phyloP scores from a whole-genome alignment of 2,113 vertebrate genomes.

The Mastomys coucha region DNA sequence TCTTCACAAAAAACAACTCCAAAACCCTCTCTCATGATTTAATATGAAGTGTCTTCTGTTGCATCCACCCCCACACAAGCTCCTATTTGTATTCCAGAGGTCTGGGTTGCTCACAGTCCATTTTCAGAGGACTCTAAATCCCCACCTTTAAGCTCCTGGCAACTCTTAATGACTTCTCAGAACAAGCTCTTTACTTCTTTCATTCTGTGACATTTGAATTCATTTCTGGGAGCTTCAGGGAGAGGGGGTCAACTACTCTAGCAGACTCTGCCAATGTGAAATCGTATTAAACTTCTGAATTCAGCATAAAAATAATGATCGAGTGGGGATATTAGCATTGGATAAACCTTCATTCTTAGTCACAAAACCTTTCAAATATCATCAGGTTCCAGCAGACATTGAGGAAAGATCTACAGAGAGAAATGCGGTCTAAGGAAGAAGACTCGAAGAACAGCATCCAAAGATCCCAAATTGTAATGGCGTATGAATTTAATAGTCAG shows the following conservation, averaged over 20 bases:
- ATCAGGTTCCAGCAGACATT: neutral
- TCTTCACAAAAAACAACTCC: neutral
- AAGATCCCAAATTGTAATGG: neutral
- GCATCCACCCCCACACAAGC: rapidly evolving
- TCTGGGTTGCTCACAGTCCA: neutral
- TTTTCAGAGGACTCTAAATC: conserved; percentile 22
- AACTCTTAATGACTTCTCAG: conserved; percentile 6
- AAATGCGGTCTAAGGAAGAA: neutral
- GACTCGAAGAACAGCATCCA: neutral
- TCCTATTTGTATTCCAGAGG: neutral
- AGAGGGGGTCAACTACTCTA: neutral
- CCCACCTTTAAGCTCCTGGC: neutral
- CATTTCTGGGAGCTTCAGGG: neutral
- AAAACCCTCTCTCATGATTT: neutral
- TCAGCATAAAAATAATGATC: neutral
- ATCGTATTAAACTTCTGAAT: neutral
- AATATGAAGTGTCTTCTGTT: neutral
- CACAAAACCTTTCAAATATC: conserved; percentile 12
- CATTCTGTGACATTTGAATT: conserved; percentile 12
- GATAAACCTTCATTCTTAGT: conserved; percentile 19
- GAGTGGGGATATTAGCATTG: neutral
- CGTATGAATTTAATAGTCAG: neutral
- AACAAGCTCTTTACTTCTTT: neutral
- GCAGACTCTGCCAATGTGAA: neutral
- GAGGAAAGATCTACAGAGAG: neutral